Conservation (phyloP, 2,797 vertebrate species). For the Miichthys miiuy region DNA sequence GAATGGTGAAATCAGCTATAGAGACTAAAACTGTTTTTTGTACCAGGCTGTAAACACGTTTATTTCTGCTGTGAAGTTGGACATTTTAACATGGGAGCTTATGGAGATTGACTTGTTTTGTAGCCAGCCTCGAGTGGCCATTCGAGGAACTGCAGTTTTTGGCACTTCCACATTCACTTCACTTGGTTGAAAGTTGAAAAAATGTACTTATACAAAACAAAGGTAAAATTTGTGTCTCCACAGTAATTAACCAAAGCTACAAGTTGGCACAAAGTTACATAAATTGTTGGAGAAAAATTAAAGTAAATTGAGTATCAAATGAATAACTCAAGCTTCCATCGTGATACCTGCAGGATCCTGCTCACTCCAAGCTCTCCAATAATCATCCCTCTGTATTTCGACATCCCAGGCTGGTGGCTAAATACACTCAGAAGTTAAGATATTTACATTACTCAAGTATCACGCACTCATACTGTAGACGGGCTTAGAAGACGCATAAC, state of each 20-base stretch:
- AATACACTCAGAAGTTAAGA: constrained; percentile 20
- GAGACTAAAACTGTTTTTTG: no score
- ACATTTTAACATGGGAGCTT: no score
- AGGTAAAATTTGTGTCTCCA: background rate
- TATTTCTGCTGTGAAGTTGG: no score
- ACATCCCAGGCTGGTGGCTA: background rate
- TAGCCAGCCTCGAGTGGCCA: no score
- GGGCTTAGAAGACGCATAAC: background rate
- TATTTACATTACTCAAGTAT: background rate
- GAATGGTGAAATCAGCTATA: no score
- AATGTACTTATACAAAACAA: background rate
- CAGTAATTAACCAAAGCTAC: background rate
- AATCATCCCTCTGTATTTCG: background rate
- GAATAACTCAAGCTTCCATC: background rate
- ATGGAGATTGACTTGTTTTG: no score
- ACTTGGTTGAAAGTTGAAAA: background rate
- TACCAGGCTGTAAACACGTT: no score
- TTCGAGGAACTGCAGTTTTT: no score
- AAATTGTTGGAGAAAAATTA: background rate
- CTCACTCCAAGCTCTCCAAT: background rate
- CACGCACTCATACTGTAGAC: background rate
- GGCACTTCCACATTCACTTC: no score
- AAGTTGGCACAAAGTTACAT: background rate
- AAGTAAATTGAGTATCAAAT: background rate
- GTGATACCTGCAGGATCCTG: background rate